Evolutionary conservation across 2,888 invertebrate genomes (phyloP).

Genomic region (Papilio demoleus): DNA sequence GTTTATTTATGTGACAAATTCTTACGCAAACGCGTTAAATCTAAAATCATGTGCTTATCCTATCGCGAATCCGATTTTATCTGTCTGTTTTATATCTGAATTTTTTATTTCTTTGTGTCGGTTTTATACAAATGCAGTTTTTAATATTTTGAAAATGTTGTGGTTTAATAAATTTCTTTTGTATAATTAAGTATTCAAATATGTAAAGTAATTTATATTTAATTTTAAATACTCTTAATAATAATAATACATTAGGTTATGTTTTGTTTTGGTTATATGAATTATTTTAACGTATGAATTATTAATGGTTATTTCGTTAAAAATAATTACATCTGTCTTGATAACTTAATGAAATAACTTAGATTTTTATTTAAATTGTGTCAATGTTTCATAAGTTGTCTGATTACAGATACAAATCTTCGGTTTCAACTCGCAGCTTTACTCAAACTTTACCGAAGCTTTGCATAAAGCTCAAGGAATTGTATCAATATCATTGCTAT

Average conservation of each 20-base stretch:
- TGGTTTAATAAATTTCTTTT: neutral
- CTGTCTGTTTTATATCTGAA: conserved; percentile 43
- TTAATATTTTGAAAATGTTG: neutral
- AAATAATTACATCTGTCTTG: no score
- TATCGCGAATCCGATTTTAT: conserved; percentile 56
- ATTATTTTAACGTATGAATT: no score
- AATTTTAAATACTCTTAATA: no score
- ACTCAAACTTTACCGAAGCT: conserved; percentile 98
- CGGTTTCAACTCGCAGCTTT: conserved; percentile 98
- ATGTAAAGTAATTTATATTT: no score
- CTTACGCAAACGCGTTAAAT: conserved; percentile 73
- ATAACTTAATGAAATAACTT: no score
- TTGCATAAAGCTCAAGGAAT: conserved; percentile 97
- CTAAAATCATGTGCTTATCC: conserved; percentile 69
- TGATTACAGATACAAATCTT: conserved; percentile 97
- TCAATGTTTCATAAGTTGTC: conserved; percentile 2
- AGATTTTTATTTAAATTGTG: neutral
- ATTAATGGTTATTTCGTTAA: no score
- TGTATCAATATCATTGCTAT: conserved; percentile 95
- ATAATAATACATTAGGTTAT: no score
- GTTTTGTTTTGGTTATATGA: no score
- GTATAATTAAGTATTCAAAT: neutral
- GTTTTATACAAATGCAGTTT: neutral
- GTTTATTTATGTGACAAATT: conserved; percentile 83
- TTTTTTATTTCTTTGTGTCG: conserved; percentile 17